Percentiles rank a stretch among this genome's conserved stretches.
These are phyloP conservation scores for Anneissia japonica DNA, from an alignment of 35 echinoderm and acorn worm species.

Conservation along the genomic window DNA sequence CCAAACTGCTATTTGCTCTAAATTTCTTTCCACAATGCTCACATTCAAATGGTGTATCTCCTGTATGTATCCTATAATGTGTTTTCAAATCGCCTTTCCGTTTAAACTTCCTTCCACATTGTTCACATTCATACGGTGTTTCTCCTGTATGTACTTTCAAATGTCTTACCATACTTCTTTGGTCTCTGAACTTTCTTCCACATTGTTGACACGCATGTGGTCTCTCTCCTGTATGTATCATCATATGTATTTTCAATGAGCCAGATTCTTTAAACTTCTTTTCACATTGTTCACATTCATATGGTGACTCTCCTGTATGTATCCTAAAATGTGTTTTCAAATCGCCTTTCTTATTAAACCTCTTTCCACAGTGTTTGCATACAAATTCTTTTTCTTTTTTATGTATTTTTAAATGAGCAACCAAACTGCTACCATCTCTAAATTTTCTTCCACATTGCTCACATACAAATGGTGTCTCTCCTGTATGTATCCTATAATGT, in stretches of 20 bases:
- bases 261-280: neutral
- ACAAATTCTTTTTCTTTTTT: too few species aligned
- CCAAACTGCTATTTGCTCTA: neutral
- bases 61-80: neutral
- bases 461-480: constrained; percentile 64
- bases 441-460: constrained; percentile 47
- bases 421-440: neutral
- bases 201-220: neutral
- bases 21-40: neutral
- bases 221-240: neutral
- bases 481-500: constrained; percentile 65
- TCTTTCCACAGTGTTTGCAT: too few species aligned
- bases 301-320: neutral
- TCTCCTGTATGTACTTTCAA: too few species aligned
- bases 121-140: too few species aligned
- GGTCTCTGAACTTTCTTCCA: too few species aligned
- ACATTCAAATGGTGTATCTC: neutral
- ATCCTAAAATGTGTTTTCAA: neutral
- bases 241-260: neutral
- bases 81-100: too few species aligned
- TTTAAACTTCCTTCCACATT: too few species aligned
- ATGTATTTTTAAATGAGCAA: too few species aligned
- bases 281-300: neutral
- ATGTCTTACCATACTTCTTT: too few species aligned
- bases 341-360: too few species aligned